A percentile compares a stretch with the other conserved stretches of the same genome.
These are phyloP conservation scores for Cephalopterus ornatus DNA, from an alignment of 2,113 vertebrate species.

Conservation along the genomic window DNA sequence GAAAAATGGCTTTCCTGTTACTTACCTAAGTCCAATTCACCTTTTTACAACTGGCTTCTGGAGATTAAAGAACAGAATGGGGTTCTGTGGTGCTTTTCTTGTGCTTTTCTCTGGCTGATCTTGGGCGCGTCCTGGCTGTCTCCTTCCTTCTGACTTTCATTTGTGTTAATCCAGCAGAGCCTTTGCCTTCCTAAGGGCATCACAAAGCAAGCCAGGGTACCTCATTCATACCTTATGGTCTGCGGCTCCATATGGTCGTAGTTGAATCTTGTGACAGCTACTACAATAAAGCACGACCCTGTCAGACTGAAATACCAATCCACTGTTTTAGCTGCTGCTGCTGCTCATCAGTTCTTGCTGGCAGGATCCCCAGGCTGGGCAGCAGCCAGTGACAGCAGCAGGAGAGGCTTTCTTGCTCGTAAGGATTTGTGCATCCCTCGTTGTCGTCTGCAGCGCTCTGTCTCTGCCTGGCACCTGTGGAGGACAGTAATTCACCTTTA, in stretches of 20 bases:
- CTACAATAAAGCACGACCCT: not conserved
- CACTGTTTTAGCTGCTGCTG: not conserved
- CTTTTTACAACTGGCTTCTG: not conserved
- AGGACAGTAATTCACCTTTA: not conserved
- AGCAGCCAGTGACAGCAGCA: conserved; percentile 3
- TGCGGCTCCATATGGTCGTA: not conserved
- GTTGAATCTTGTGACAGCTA: not conserved
- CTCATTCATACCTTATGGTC: not conserved
- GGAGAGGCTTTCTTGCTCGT: not conserved
- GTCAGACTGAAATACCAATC: not conserved
- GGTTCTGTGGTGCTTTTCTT: not conserved
- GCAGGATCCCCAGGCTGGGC: conserved; percentile 42
- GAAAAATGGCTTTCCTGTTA: not conserved
- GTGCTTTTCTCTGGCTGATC: not conserved
- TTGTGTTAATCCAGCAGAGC: not conserved
- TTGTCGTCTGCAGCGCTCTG: not conserved
- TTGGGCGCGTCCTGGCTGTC: not conserved
- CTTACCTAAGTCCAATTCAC: not conserved
- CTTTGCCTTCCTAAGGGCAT: not conserved
- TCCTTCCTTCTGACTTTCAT: not conserved
- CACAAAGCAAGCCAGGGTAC: not conserved
- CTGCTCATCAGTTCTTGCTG: not conserved
- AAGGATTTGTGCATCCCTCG: not conserved
- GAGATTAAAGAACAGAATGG: not conserved
- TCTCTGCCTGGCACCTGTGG: not conserved